A percentile compares a stretch with the other conserved stretches of the same genome.
phyloP scores from a whole-genome alignment of 1,140 invertebrate species.

The Danaus plexippus region DNA sequence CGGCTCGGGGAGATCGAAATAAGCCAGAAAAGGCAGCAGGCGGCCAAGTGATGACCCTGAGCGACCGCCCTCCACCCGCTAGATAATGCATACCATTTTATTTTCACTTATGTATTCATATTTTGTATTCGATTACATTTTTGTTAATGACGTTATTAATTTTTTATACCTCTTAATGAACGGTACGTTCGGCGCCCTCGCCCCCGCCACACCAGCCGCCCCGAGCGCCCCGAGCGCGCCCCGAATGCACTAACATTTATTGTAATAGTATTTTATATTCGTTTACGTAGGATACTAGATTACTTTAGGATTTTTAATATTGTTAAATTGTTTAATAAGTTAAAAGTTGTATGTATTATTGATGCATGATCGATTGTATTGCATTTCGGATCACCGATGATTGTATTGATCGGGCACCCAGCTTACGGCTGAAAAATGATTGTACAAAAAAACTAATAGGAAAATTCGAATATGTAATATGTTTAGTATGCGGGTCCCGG shows the following conservation, averaged over 20 bases:
- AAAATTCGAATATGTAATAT: slow-evolving; percentile 55
- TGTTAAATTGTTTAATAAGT: slow-evolving; percentile 71
- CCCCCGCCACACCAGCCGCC: slow-evolving; percentile 11
- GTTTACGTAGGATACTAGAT: slow-evolving; percentile 56
- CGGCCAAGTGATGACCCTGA: slow-evolving; percentile 31
- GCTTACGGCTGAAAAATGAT: slow-evolving; percentile 61
- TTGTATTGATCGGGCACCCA: slow-evolving; percentile 60
- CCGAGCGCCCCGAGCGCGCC: slow-evolving; percentile 11
- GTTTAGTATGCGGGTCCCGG: slow-evolving; percentile 37
- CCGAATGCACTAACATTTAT: slow-evolving; percentile 23
- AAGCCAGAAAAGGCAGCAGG: slow-evolving; percentile 61
- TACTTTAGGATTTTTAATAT: slow-evolving; percentile 69
- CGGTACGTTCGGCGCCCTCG: slow-evolving; percentile 34
- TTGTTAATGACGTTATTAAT: slow-evolving; percentile 64
- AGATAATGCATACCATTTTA: slow-evolving; percentile 53
- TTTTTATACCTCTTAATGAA: slow-evolving; percentile 51
- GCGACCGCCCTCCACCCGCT: slow-evolving; percentile 41
- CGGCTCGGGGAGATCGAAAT: slow-evolving; percentile 88
- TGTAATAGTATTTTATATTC: slow-evolving; percentile 58
- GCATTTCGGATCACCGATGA: slow-evolving; percentile 58
- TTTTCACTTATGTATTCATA: slow-evolving; percentile 61
- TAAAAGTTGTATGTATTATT: slow-evolving; percentile 67
- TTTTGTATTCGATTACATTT: slow-evolving; percentile 67
- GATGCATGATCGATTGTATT: slow-evolving; percentile 59
- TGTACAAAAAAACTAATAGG: slow-evolving; percentile 61